phyloP scores from a whole-genome alignment of 2,797 vertebrate species.

The Hirundo rustica region DNA sequence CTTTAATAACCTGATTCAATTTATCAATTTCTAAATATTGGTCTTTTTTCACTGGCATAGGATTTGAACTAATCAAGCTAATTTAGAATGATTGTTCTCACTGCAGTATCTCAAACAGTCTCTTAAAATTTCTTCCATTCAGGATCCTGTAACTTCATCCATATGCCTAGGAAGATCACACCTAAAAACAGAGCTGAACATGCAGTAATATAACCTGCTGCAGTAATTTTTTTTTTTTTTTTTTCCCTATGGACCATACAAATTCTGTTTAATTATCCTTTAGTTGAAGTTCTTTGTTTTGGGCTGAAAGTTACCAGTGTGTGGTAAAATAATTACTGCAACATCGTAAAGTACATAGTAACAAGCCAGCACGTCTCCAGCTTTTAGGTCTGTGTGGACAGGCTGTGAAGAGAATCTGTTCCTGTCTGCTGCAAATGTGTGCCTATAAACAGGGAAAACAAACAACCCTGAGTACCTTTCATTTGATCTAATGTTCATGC shows the following conservation, averaged over 20 bases:
- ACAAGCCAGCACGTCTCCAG: neutral
- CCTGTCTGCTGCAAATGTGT: neutral
- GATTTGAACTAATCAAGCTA: neutral
- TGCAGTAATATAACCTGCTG: neutral
- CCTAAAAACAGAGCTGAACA: conserved; percentile 13
- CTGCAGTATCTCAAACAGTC: neutral
- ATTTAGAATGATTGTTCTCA: neutral
- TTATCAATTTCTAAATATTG: neutral
- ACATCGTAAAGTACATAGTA: neutral
- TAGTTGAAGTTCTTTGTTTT: neutral
- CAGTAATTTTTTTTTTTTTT: neutral
- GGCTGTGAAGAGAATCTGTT: neutral
- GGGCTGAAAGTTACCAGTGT: neutral
- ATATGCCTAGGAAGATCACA: neutral
- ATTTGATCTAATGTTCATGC: neutral
- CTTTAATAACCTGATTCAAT: too few relatives aligned
- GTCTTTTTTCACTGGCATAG: neutral
- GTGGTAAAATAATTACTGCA: neutral
- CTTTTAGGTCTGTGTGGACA: neutral
- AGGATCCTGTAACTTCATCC: neutral
- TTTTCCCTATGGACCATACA: neutral
- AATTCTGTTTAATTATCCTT: neutral
- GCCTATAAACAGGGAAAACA: neutral
- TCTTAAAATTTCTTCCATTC: neutral
- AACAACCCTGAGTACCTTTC: neutral